Evolutionary conservation across 2,797 vertebrate genomes (phyloP).

Genomic region (Tympanoctomys barrerae): DNA sequence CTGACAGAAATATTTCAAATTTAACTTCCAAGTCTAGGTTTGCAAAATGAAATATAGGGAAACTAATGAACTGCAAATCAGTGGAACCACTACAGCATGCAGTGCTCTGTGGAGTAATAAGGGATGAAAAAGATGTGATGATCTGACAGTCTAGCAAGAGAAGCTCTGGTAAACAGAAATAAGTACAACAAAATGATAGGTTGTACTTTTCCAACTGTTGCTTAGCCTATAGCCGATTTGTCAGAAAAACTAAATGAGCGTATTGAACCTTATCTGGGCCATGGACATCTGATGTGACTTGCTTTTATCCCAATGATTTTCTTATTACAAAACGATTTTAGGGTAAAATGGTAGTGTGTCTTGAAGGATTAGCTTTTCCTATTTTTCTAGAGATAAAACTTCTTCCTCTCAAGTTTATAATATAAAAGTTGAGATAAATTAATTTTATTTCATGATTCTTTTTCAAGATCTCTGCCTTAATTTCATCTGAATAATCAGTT

Average conservation of each 20-base stretch:
- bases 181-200: background rate
- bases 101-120: background rate
- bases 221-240: background rate
- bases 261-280: background rate
- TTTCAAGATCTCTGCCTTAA: background rate
- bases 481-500: background rate
- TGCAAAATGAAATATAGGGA: background rate
- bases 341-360: background rate
- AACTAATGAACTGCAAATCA: background rate
- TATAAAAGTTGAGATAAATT: slow-evolving; percentile 28
- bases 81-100: background rate
- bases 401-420: slow-evolving; percentile 20
- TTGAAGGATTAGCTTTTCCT: slow-evolving; percentile 38
- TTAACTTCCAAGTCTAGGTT: background rate
- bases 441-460: slow-evolving; percentile 25
- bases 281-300: background rate
- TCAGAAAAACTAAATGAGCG: background rate
- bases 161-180: background rate
- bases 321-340: background rate
- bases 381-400: background rate
- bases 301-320: background rate
- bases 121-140: background rate
- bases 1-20: background rate
- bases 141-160: background rate
- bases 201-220: background rate